Base-by-base conservation (phyloP, 1,140 invertebrate genomes). In the Calosoma granatense region DNA sequence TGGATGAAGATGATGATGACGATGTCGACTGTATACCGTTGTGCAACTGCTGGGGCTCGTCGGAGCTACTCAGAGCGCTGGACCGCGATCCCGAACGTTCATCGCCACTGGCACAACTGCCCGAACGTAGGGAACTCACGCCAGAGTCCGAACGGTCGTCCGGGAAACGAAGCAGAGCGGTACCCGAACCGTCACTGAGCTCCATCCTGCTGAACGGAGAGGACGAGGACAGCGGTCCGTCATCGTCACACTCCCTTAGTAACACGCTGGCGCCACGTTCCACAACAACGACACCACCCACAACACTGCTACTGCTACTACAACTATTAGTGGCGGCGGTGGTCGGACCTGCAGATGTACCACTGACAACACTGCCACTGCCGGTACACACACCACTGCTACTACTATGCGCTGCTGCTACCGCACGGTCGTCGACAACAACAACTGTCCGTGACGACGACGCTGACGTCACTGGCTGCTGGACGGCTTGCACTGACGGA, bases 71-170 rank as follows among this genome's bases (percentile, higher is more conserved):
- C 39, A 83, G 72, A 22, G 81, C 82, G 61, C 80, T 82, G 57
- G 80, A 81, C 54, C 81, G 74, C 60, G 81, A 78, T 59, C 82
- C 82, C 58, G 80, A 81, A 54, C 83, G 76, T 70, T 87, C 85
- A 80, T 87, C 85, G 66, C 85, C 83, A 70, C 83, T 84, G 63
- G 79, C 73, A 58, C 78, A 78, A 68, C 84, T 86, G 70, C 85
- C 76, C 41, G 75, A 78, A 36, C 80, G 75, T 62, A 80, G 72
- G 17, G 79, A 81, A 69, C 82, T 82, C 74, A 84, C 79, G 67
- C 81, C 81, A 58, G 81, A 83, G 72, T 84, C 82, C 66, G 78
- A 81, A 59, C 81, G 76, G 68, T 76, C 74, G 63, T 75, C 74
- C 20, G 73, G 67, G 59, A 74, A 73, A 59, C 73, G 66, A 39